Conservation (phyloP, 2,797 vertebrate species). For the Tenualosa thibaudeaui region DNA sequence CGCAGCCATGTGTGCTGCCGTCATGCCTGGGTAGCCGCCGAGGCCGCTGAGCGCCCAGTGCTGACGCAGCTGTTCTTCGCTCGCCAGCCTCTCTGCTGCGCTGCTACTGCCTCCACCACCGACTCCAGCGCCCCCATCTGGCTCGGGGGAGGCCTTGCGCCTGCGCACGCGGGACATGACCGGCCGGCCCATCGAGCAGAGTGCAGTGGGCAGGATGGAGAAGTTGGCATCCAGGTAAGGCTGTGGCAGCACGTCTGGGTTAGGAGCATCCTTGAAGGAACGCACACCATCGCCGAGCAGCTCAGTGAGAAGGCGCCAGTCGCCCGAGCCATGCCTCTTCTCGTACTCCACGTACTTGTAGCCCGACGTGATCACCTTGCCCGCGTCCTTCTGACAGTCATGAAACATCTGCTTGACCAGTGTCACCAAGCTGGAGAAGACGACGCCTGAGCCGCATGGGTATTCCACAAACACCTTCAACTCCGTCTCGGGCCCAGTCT, state of each 20-base stretch:
- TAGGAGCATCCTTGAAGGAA: constrained; percentile 75
- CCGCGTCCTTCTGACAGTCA: constrained; percentile 71
- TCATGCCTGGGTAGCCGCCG: constrained; percentile 70
- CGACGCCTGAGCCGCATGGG: constrained; percentile 82
- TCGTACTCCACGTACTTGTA: constrained; percentile 91
- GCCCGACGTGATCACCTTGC: constrained; percentile 84
- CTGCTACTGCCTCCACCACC: background rate
- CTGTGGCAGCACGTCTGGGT: constrained; percentile 81
- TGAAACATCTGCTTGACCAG: constrained; percentile 88
- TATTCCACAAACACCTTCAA: constrained; percentile 87
- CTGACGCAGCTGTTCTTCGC: constrained; percentile 74
- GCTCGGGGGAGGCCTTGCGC: constrained; percentile 58
- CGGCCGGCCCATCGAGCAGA: constrained; percentile 60
- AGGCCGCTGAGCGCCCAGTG: constrained; percentile 73
- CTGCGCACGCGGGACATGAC: constrained; percentile 63
- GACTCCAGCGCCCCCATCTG: constrained; percentile 37
- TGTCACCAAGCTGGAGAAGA: constrained; percentile 80
- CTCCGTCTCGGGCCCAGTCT: constrained; percentile 79
- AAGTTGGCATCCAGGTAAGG: constrained; percentile 73
- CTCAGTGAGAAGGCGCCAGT: constrained; percentile 86
- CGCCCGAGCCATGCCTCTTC: constrained; percentile 80
- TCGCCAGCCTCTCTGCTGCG: constrained; percentile 68
- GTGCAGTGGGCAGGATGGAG: constrained; percentile 64
- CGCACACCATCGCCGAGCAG: constrained; percentile 83
- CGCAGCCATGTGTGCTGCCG: constrained; percentile 61